Evolutionary conservation across 2,113 vertebrate species (phyloP), one percentile per base, ranked within the genome.

Genomic region (Ctenodactylus gundi): DNA sequence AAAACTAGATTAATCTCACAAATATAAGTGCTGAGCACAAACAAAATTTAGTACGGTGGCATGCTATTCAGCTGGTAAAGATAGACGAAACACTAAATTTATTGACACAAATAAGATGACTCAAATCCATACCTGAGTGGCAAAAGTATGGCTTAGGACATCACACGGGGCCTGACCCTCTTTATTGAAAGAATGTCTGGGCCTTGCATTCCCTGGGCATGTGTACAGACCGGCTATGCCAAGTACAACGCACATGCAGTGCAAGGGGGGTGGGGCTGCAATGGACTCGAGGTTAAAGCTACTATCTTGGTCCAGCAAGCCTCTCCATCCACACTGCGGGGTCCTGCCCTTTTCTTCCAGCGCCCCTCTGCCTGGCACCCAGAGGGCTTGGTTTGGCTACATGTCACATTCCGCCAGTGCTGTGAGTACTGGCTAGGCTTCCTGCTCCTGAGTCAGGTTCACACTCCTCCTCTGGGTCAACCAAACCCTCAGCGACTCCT

Each of bases 231-330:
- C 36, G 15, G 27, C 15, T 53, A 23, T 2, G 9, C 31, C 1
- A n/a, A n/a, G n/a, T n/a, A n/a, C n/a, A n/a, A n/a, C n/a, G n/a
- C n/a, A n/a, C n/a, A n/a, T n/a, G n/a, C n/a, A n/a, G n/a, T n/a
- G n/a, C n/a, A n/a, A n/a, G n/a, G n/a, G n/a, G n/a, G n/a, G n/a
- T n/a, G 21, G 34, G 14, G 4, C 53, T 60, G 11, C 36, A 8
- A 14, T 4, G 2, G 4, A 18, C 3, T 3, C 20, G 12, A 23
- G 21, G 29, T 39, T 41, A 39, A 17, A 60, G 67, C n/a, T 41
- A 11, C 20, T 34, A n/a, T 60, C 21, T 14, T 10, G 20, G 0
- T 23, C 11, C 62, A 10, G 0, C 0, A 0, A 3, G 39, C 3
- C 21, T 60, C 23, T 29, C 34, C 5, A 23, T 6, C 55, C 27